phyloP scores from a whole-genome alignment of 2,888 invertebrate species.

The Netelia virgata region DNA sequence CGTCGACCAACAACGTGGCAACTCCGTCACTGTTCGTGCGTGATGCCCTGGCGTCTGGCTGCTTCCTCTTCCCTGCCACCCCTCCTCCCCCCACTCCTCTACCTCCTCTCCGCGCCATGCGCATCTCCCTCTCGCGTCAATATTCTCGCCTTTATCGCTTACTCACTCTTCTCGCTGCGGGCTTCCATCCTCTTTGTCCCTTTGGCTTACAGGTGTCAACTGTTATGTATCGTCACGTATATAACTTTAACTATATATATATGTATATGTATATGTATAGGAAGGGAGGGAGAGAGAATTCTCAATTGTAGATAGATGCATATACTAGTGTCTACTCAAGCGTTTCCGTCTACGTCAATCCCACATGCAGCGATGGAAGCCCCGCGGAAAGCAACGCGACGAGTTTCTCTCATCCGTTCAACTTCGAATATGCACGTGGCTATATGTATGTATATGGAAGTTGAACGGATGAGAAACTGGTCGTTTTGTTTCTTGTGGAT shows the following conservation, averaged over 20 bases:
- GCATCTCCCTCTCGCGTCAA: conserved; percentile 35
- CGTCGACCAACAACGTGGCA: conserved; percentile 34
- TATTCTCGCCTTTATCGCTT: conserved; percentile 54
- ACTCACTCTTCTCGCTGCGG: conserved; percentile 27
- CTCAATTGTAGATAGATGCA: conserved; percentile 31
- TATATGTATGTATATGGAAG: conserved; percentile 11
- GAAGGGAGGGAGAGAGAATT: no score
- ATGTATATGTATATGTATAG: neutral
- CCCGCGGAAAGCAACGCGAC: conserved; percentile 39
- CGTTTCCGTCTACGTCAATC: conserved; percentile 58
- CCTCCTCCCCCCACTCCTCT: neutral
- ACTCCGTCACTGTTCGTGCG: conserved; percentile 26
- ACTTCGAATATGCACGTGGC: conserved; percentile 19
- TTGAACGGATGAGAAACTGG: neutral
- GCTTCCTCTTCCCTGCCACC: conserved; percentile 5
- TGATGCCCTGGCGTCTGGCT: conserved; percentile 28
- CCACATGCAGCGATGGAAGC: conserved; percentile 26
- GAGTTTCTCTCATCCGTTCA: conserved; percentile 29
- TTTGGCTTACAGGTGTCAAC: conserved; percentile 48
- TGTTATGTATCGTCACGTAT: neutral
- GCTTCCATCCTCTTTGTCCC: conserved; percentile 46
- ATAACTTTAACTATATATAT: neutral
- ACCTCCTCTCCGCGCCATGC: neutral
- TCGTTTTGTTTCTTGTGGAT: no score
- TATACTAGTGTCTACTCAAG: conserved; percentile 34